Evolutionary conservation across 2,888 invertebrate genomes (phyloP), one percentile per base, ranked within the genome.

Genomic region (Tuberolachnus salignus): DNA sequence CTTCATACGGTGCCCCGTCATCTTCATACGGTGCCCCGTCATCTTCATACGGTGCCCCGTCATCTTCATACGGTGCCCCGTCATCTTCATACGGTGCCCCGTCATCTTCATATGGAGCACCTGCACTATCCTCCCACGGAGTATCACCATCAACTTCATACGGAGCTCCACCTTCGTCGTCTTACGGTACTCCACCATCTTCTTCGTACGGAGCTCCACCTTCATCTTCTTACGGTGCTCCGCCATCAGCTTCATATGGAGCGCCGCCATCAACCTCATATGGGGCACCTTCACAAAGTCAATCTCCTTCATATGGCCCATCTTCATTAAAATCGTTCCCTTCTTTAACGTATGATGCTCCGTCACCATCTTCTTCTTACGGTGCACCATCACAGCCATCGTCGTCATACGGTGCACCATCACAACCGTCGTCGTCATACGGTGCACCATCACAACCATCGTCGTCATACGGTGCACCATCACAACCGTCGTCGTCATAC

Each of bases 401-500:
- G 3, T 70, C 53, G n/a, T 70, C 75, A 10, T 53, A 74, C 11
- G 64, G 70, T 19, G 51, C 49, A 14, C 80, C 81, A 55, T 74
- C 74, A 21, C 55, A 74, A 23, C 81, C 72, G 84, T 84, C 19
- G 81, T 57, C 85, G 85, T 82, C 84, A 83, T 26, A 81, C 21
- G 64, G 80, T 14, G 63, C 81, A 16, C 69, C 80, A 14, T 42
- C 72, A 19, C 26, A 14, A 23, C 72, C 73, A 6, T 81, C 81
- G 0, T 49, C 51, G n/a, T 80, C 81, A 13, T 82, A 82, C 9
- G 66, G 73, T 3, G 78, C 69, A 9, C 78, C 69, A 1, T n/a
- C 80, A 14, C 34, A 8, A 46, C 66, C 75, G 3, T 64, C 78
- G 4, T 80, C 80, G 1, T 80, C 80, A 0, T 80, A 81, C n/a